Base-by-base conservation (phyloP, 2,113 vertebrate species). In the Oncorhynchus tshawytscha region DNA sequence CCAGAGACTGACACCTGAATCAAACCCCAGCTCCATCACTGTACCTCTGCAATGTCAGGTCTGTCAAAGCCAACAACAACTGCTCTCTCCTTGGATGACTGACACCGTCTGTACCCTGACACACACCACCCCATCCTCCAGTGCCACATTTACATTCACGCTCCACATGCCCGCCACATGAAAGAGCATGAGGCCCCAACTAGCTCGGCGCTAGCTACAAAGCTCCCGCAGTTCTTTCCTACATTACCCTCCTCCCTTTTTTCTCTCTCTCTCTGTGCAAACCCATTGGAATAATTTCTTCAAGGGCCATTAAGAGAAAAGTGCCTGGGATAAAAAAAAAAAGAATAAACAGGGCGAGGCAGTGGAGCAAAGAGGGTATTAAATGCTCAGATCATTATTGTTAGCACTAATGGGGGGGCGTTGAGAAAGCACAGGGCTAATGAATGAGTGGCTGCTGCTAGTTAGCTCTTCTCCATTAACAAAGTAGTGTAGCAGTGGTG, bases 331-430 rank as follows among this genome's bases (percentile, higher is more conserved):
- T 80, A 78, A 85, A 82, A 45, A 86, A 83, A 45, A 24, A 79
- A 76, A 76, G 75, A 84, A 85, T 86, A 87, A 89, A 91, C 81
- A 85, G 74, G 59, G 67, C 75, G 62, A 79, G 59, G 77, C 70
- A 70, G 75, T 27, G 78, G 77, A 83, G 85, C 80, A 65, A 78
- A 71, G 76, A 88, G 80, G 77, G 88, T 86, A 90, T 92, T 92
- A 91, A 89, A 87, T 82, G 81, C 89, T 89, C 86, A 88, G 82
- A 88, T 92, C 85, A 90, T 88, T 88, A 90, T 85, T 87, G 85
- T 89, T 85, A 82, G 78, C 82, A 75, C 39, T 81, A 85, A 78
- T 85, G 84, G 80, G 77, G 75, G 71, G 77, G 31, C 54, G 71
- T 31, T 68, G 4, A 69, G 79, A 86, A 86, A 88, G 77, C 70